phyloP scores from a whole-genome alignment of 2,797 vertebrate species.

The Sebastes hubbsi region DNA sequence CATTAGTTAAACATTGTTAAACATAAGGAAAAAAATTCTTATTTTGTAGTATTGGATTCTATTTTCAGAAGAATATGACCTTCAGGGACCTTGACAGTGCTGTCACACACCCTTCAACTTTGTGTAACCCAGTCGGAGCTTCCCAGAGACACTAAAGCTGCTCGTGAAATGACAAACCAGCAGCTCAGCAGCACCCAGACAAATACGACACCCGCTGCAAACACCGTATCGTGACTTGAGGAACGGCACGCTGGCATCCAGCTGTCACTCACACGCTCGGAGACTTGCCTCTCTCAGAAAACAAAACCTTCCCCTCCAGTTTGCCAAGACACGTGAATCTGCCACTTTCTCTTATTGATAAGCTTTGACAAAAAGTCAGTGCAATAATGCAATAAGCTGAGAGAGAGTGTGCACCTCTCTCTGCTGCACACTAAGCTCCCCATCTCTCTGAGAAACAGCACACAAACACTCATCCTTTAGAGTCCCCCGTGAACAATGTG shows the following conservation, averaged over 20 bases:
- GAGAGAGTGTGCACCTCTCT: background rate
- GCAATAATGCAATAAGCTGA: slow-evolving; percentile 47
- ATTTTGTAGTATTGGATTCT: background rate
- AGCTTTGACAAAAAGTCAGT: slow-evolving; percentile 59
- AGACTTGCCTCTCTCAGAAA: slow-evolving; percentile 22
- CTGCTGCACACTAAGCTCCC: slow-evolving; percentile 51
- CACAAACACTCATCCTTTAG: slow-evolving; percentile 73
- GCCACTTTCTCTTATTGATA: slow-evolving; percentile 64
- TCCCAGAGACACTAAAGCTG: slow-evolving; percentile 45
- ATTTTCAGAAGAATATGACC: slow-evolving; percentile 29
- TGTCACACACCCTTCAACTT: slow-evolving; percentile 43
- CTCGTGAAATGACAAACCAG: slow-evolving; percentile 48
- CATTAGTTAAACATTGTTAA: background rate
- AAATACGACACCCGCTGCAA: slow-evolving; percentile 48
- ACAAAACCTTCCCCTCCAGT: slow-evolving; percentile 34
- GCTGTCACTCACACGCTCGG: slow-evolving; percentile 59
- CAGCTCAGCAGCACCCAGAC: slow-evolving; percentile 45
- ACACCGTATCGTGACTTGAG: slow-evolving; percentile 44
- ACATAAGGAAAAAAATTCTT: background rate
- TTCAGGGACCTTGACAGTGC: slow-evolving; percentile 23
- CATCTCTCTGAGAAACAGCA: slow-evolving; percentile 45
- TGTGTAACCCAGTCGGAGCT: slow-evolving; percentile 16
- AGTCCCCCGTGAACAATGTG: slow-evolving; percentile 72
- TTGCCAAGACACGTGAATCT: slow-evolving; percentile 58
- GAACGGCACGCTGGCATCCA: slow-evolving; percentile 32